Base-by-base conservation (phyloP, 2,888 invertebrate species). In the Patella depressa region DNA sequence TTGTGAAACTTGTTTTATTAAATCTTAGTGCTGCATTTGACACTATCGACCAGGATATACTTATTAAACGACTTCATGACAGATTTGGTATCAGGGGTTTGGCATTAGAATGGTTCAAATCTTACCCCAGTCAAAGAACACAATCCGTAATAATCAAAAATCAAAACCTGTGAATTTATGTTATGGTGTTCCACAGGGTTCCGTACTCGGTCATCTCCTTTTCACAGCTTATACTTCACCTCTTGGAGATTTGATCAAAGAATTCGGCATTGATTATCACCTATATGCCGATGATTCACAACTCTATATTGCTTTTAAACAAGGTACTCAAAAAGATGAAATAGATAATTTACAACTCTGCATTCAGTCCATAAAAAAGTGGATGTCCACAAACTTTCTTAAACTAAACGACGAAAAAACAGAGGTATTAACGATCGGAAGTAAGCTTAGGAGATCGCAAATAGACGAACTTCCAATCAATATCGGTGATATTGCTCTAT, bases 11-110 rank as follows among this genome's bases (percentile, higher is more conserved):
- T 5, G 59, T 24, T 24, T 24, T 24, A 24, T 59, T 59, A 19
- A n/a, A 59, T 59, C 59, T 59, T 59, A 59, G 59, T 17, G 59
- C 59, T 59, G 59, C 59, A n/a, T 59, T 59, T 7, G 17, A 59
- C 17, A 59, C 59, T 24, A 65, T 19, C 17, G 65, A 65, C 17
- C 65, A 65, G 65, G 17, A 4, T 19, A 11, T 65, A 24, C 24
- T n/a, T 11, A 15, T 65, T n/a, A 65, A 65, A 65, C 65, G n/a
- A 11, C 65, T n/a, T n/a, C 12, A n/a, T 65, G 65, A n/a, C n/a
- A 19, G 65, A 65, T 65, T n/a, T 65, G 65, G 19, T 65, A 65
- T 65, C 3, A 65, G 24, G 11, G n/a, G 65, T 65, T 19, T 24
- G n/a, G 65, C 65, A 19, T 24, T 65, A 24, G 24, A 65, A n/a